Evolutionary conservation across 2,797 vertebrate species (phyloP).

Genomic region (Gallinago solitaria): DNA sequence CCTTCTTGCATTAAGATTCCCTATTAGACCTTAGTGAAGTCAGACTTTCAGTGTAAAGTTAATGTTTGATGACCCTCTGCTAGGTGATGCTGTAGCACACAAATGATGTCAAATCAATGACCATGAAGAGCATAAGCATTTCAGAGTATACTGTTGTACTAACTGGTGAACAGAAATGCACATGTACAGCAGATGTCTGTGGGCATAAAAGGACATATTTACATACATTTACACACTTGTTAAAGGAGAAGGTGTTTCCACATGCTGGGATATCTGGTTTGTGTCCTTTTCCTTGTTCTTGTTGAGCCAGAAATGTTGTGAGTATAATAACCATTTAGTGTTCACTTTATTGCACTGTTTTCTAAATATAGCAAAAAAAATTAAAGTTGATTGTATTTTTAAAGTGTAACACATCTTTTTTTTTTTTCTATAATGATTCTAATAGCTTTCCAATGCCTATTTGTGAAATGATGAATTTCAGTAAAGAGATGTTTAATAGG

Average conservation of each 20-base stretch:
- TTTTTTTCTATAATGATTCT: neutral
- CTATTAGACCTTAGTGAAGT: neutral
- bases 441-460: neutral
- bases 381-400: neutral
- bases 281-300: neutral
- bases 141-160: neutral
- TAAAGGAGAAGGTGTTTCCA: neutral
- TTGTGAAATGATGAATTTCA: neutral
- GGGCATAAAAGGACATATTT: neutral
- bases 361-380: neutral
- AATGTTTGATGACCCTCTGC: neutral
- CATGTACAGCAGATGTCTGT: neutral
- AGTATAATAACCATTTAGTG: neutral
- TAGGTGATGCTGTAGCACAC: neutral
- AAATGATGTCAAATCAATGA: neutral
- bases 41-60: neutral
- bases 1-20: neutral
- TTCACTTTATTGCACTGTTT: neutral
- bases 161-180: neutral
- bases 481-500: neutral
- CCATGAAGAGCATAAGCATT: neutral
- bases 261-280: neutral
- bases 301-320: neutral
- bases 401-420: neutral
- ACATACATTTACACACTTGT: neutral